These are phyloP conservation scores for Ceratothoa steindachneri DNA, from an alignment of 2,888 invertebrate species.

Conservation along the genomic window DNA sequence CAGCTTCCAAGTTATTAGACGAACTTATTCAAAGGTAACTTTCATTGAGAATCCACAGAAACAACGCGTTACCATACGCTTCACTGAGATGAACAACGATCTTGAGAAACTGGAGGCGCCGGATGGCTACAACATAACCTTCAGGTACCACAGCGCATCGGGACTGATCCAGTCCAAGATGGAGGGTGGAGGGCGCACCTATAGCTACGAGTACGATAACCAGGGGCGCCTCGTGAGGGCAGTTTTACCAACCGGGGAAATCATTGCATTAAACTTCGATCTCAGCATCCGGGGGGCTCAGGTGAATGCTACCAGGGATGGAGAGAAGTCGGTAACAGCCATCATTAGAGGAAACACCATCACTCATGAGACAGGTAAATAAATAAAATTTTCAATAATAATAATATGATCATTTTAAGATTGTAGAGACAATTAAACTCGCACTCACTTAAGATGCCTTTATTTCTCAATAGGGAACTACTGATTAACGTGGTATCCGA, in stretches of 20 bases:
- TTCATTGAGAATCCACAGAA: slow-evolving; percentile 71
- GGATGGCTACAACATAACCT: slow-evolving; percentile 87
- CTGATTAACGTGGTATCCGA: too few relatives aligned
- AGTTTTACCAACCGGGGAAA: slow-evolving; percentile 91
- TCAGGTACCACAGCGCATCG: slow-evolving; percentile 86
- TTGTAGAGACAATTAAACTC: too few relatives aligned
- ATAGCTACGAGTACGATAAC: slow-evolving; percentile 90
- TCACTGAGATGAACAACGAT: slow-evolving; percentile 56
- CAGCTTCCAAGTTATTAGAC: slow-evolving; percentile 55
- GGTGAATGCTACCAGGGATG: slow-evolving; percentile 36
- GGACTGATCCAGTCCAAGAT: slow-evolving; percentile 82
- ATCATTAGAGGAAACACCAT: slow-evolving; percentile 36
- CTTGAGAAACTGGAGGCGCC: slow-evolving; percentile 84
- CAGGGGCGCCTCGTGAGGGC: slow-evolving; percentile 87
- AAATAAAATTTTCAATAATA: too few relatives aligned
- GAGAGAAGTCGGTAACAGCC: slow-evolving; percentile 35
- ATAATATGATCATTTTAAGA: too few relatives aligned
- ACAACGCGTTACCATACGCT: slow-evolving; percentile 28
- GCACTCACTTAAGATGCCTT: too few relatives aligned
- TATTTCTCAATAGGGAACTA: too few relatives aligned
- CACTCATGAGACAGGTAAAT: slow-evolving; percentile 33
- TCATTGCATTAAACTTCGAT: slow-evolving; percentile 80
- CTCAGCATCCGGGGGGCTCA: slow-evolving; percentile 80
- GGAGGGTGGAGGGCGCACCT: slow-evolving; percentile 71
- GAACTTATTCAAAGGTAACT: slow-evolving; percentile 64